Conservation (phyloP, 2,888 invertebrate genomes). For the Cyclophora albipunctata region DNA sequence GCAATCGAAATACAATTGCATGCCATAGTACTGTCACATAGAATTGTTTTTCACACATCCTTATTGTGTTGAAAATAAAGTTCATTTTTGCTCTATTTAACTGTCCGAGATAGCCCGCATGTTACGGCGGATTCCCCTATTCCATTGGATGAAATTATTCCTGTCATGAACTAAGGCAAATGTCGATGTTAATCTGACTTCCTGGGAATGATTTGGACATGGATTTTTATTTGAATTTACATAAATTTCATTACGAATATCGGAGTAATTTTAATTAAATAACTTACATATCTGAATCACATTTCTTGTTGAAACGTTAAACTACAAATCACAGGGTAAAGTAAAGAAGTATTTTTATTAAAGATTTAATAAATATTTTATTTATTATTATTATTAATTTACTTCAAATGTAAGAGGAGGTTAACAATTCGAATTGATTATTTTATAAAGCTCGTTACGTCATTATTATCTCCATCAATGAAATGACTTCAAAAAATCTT, state of each 20-base stretch:
- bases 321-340: too few relatives aligned
- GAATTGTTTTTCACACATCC: neutral
- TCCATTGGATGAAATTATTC: constrained; percentile 55
- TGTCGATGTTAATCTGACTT: constrained; percentile 55
- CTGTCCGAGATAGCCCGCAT: constrained; percentile 43
- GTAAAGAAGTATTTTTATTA: too few relatives aligned
- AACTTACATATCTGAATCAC: neutral
- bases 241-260: too few relatives aligned
- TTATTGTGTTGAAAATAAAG: constrained; percentile 3
- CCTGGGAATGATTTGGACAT: constrained; percentile 20
- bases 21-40: constrained; percentile 44
- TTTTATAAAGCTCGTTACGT: too few relatives aligned
- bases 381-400: too few relatives aligned
- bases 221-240: neutral
- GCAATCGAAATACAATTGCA: constrained; percentile 53
- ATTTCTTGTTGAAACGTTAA: too few relatives aligned
- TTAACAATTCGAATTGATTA: too few relatives aligned
- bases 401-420: too few relatives aligned
- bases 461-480: too few relatives aligned
- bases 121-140: constrained; percentile 48
- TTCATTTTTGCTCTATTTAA: constrained; percentile 1
- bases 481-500: too few relatives aligned
- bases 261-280: neutral
- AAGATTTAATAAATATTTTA: too few relatives aligned
- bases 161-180: constrained; percentile 44